Percentiles rank a stretch among this genome's conserved stretches.
phyloP scores from a whole-genome alignment of 2,888 invertebrate genomes.

The Cheilosia impressa region DNA sequence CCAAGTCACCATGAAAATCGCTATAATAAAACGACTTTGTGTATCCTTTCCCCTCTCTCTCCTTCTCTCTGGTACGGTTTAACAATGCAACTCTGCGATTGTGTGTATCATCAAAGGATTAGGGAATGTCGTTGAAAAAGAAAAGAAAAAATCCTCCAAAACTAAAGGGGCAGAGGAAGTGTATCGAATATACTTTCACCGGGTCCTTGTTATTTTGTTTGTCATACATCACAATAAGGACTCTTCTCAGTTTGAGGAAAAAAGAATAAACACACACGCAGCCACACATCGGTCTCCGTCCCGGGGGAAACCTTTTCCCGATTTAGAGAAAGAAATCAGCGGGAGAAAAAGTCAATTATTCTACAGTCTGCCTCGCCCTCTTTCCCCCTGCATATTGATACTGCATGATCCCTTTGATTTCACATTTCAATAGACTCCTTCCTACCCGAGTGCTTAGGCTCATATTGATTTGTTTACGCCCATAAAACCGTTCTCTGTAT shows the following conservation, averaged over 20 bases:
- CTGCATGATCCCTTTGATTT: constrained; percentile 33
- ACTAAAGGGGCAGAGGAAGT: constrained; percentile 18
- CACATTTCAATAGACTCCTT: constrained; percentile 20
- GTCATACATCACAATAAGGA: constrained; percentile 50
- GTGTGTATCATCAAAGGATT: constrained; percentile 64
- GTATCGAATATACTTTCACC: constrained; percentile 46
- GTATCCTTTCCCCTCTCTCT: constrained; percentile 30
- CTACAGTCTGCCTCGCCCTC: constrained; percentile 12
- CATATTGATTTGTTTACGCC: constrained; percentile 51
- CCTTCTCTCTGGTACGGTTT: constrained; percentile 11
- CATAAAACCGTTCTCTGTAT: constrained; percentile 41
- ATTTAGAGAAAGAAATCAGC: constrained; percentile 36
- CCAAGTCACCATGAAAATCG: constrained; percentile 52
- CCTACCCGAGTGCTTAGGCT: constrained; percentile 8
- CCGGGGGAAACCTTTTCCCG: constrained; percentile 23
- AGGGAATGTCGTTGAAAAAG: constrained; percentile 42
- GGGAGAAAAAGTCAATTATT: constrained; percentile 63
- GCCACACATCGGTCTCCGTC: background rate
- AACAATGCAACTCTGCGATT: constrained; percentile 68
- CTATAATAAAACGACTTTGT: constrained; percentile 52
- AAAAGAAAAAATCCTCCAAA: background rate
- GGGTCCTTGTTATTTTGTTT: constrained; percentile 65
- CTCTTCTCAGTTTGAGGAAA: constrained; percentile 2
- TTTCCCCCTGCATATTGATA: constrained; percentile 12
- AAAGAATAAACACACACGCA: constrained; percentile 8